A percentile compares a stretch with the other conserved stretches of the same genome.
Conservation (phyloP, 2,113 vertebrate species). For the Malaclemys terrapin region DNA sequence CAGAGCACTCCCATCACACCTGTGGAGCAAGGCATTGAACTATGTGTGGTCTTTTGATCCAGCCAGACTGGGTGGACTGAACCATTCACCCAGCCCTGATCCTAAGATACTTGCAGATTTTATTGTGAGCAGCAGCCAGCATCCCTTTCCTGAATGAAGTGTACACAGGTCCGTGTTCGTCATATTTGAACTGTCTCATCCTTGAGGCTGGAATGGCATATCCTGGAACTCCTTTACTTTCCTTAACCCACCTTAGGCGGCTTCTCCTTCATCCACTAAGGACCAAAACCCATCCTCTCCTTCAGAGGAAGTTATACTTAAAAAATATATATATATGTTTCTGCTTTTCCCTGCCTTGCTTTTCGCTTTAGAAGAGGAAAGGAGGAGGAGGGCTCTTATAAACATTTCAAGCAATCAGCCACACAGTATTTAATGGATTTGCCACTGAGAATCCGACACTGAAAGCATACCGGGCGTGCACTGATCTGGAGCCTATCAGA, state of each 20-base stretch:
- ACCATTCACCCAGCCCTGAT: conserved; percentile 16
- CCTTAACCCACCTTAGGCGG: background rate
- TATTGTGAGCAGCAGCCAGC: conserved; percentile 18
- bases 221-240: background rate
- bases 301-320: background rate
- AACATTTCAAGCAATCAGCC: conserved; percentile 4
- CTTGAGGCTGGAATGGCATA: background rate
- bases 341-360: conserved; percentile 36
- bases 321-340: background rate
- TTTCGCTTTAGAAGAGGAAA: conserved; percentile 17
- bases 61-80: conserved; percentile 24
- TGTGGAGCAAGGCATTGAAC: conserved; percentile 27
- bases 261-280: background rate
- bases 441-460: background rate
- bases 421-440: background rate
- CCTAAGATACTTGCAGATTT: conserved; percentile 16
- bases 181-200: conserved; percentile 28
- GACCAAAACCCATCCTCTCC: background rate
- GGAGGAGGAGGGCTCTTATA: background rate
- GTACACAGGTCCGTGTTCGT: background rate
- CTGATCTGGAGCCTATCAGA: background rate
- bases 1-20: background rate
- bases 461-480: background rate
- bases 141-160: background rate
- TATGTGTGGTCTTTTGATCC: conserved; percentile 57